Conservation (phyloP, 2,888 invertebrate species). For the Homarus gammarus region DNA sequence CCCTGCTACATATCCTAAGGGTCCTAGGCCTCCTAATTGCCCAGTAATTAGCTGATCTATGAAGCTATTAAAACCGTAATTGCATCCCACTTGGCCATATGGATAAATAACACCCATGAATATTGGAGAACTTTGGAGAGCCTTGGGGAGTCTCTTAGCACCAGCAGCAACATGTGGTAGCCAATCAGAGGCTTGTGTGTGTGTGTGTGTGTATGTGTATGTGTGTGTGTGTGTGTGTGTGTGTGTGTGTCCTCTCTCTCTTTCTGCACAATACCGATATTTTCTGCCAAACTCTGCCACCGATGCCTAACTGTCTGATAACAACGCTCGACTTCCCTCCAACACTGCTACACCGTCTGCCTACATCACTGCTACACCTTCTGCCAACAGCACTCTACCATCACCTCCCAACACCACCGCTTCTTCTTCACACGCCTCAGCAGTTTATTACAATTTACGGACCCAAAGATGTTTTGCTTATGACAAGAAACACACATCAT, state of each 20-base stretch:
- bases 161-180: constrained; percentile 18
- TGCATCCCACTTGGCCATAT: constrained; percentile 45
- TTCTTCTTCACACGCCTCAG: too few species aligned
- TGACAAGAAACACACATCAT: too few species aligned
- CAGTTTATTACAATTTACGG: too few species aligned
- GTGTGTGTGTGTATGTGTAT: not conserved
- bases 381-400: too few species aligned
- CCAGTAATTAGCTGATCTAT: constrained; percentile 51
- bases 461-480: too few species aligned
- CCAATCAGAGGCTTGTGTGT: constrained; percentile 11
- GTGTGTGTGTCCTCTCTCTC: constrained; percentile 47
- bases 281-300: too few species aligned
- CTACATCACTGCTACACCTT: too few species aligned
- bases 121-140: too few species aligned
- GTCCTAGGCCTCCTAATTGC: constrained; percentile 28
- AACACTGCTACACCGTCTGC: too few species aligned
- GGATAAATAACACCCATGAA: constrained; percentile 54
- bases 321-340: too few species aligned
- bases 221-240: not conserved
- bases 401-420: too few species aligned
- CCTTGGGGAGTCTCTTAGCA: constrained; percentile 14
- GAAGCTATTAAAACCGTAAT: constrained; percentile 56
- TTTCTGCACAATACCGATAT: constrained; percentile 31
- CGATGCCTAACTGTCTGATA: too few species aligned
- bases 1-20: constrained; percentile 7